phyloP scores from a whole-genome alignment of 2,888 invertebrate genomes.

The Periphyllus acericola region DNA sequence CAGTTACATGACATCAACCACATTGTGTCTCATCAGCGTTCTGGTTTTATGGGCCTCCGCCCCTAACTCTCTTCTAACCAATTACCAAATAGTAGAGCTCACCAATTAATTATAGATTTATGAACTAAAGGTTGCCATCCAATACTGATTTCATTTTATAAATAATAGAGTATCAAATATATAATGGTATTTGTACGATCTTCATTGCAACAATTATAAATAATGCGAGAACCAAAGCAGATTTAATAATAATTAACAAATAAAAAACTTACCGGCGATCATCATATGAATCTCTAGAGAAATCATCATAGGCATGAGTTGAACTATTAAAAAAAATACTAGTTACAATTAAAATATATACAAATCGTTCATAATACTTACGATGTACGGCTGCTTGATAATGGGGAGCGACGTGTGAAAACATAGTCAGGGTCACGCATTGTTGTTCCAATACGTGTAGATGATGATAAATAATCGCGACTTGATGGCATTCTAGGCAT shows the following conservation, averaged over 20 bases:
- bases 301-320: conserved; percentile 58
- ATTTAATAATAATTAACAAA: not conserved
- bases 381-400: conserved; percentile 53
- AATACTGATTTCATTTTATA: too few relatives aligned
- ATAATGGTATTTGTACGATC: not conserved
- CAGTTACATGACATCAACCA: too few relatives aligned
- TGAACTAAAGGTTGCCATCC: too few relatives aligned
- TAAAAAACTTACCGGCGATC: conserved; percentile 42
- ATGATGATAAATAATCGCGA: conserved; percentile 51
- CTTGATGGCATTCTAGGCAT: conserved; percentile 59
- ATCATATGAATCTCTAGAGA: conserved; percentile 58
- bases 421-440: conserved; percentile 59
- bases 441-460: conserved; percentile 55
- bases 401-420: conserved; percentile 59
- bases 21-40: too few relatives aligned
- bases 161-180: too few relatives aligned
- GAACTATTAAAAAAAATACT: conserved; percentile 35
- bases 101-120: too few relatives aligned
- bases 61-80: too few relatives aligned
- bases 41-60: too few relatives aligned
- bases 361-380: conserved; percentile 14
- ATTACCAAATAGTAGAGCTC: too few relatives aligned
- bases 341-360: not conserved
- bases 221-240: not conserved
- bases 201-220: conserved; percentile 7